These are phyloP conservation scores for Philereme vetulata DNA, from an alignment of 2,888 invertebrate genomes.

Conservation along the genomic window DNA sequence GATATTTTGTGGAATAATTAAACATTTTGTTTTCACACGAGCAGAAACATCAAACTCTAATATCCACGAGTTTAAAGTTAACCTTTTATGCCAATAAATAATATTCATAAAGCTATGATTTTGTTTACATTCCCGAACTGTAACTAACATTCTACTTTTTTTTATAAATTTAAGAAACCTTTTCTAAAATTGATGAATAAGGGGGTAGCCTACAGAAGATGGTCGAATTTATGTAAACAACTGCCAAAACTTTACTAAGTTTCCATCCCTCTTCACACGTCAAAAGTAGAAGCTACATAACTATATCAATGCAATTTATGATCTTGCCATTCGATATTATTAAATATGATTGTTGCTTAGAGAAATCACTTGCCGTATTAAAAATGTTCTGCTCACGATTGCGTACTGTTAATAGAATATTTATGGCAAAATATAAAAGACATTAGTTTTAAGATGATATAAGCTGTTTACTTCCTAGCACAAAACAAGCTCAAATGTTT, in stretches of 20 bases:
- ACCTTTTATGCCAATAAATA: conserved; percentile 1
- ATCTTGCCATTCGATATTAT: conserved; percentile 28
- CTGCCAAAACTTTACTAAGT: no score
- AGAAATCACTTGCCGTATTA: conserved; percentile 22
- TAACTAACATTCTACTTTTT: conserved; percentile 17
- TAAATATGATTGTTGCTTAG: conserved; percentile 13
- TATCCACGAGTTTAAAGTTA: conserved; percentile 3
- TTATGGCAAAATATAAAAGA: conserved; percentile 56
- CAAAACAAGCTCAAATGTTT: conserved; percentile 39
- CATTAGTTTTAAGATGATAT: conserved; percentile 45
- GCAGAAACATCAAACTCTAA: neutral
- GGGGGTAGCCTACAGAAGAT: no score
- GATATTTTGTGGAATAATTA: conserved; percentile 11
- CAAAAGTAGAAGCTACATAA: conserved; percentile 5
- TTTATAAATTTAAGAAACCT: neutral
- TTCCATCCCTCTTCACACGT: no score
- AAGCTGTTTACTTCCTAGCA: conserved; percentile 24
- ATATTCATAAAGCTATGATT: conserved; percentile 2
- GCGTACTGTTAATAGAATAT: conserved; percentile 27
- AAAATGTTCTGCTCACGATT: conserved; percentile 5
- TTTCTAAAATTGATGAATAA: no score
- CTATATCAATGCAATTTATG: conserved; percentile 26
- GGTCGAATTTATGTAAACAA: no score
- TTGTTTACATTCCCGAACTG: conserved; percentile 20
- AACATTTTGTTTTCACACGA: conserved; percentile 3